Percentiles rank a stretch among this genome's conserved stretches.
These are phyloP conservation scores for Seladonia tumulorum DNA, from an alignment of 2,888 invertebrate genomes.

Conservation along the genomic window DNA sequence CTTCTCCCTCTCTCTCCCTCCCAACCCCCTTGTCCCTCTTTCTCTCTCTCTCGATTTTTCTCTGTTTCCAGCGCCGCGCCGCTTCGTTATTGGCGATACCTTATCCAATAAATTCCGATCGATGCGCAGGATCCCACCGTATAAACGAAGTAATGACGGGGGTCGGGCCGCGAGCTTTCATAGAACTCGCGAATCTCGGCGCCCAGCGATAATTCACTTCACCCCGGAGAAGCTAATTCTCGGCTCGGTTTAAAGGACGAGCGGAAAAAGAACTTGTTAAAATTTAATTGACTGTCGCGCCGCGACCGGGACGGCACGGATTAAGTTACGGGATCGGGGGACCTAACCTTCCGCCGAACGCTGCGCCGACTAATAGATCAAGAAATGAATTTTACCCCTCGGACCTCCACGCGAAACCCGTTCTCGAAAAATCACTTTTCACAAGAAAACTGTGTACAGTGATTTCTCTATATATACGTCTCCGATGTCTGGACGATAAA, in stretches of 20 bases:
- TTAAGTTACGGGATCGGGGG: conserved; percentile 35
- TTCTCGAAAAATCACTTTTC: not conserved
- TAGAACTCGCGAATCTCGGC: conserved; percentile 31
- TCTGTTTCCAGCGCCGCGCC: not conserved
- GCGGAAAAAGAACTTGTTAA: conserved; percentile 7
- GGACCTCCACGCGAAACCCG: not conserved
- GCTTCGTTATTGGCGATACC: conserved; percentile 42
- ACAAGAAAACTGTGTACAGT: not conserved
- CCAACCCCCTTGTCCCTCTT: too few species aligned
- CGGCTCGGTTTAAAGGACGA: conserved; percentile 25
- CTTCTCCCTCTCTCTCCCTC: not conserved
- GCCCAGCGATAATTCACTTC: conserved; percentile 41
- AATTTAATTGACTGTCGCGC: conserved; percentile 48
- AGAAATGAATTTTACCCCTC: not conserved
- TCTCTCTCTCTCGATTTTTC: not conserved
- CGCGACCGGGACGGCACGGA: conserved; percentile 16
- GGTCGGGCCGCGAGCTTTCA: conserved; percentile 10
- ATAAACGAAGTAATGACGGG: conserved; percentile 35
- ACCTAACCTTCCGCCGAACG: conserved; percentile 9
- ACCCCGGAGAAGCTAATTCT: conserved; percentile 43
- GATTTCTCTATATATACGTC: too few species aligned
- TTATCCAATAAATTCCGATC: conserved; percentile 38
- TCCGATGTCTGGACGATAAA: too few species aligned
- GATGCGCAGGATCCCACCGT: conserved; percentile 23
- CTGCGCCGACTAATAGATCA: conserved; percentile 16